Evolutionary conservation across 2,888 invertebrate genomes (phyloP), one percentile per base, ranked within the genome.

Genomic region (Timema cristinae): DNA sequence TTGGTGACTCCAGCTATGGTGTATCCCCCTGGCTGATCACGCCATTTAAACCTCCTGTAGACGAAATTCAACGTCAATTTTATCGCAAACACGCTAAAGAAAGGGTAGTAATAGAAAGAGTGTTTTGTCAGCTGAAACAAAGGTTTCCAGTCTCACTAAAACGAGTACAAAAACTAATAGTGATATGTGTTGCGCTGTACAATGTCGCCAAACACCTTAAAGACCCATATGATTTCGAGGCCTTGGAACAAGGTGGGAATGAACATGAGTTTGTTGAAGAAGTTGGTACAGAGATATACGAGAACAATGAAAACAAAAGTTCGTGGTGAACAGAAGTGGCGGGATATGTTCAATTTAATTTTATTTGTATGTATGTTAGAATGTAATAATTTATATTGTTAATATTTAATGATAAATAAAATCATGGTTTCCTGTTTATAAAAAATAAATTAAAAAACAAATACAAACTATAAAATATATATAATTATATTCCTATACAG

Each of bases 341-440:
- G 32, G 32, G 32, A 32, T 32, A 54, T 2, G 54, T 54, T 54
- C n/a, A 1, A 54, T 54, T 11, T n/a, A 2, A 13, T 54, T n/a
- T n/a, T 2, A 54, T 54, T 54, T 54, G 4, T 13, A 13, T 13
- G 54, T n/a, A 54, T 54, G 54, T 54, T 54, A 54, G n/a, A 54
- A 11, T 54, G 54, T 13, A 13, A n/a, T 1, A 54, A 54, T 54
- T 13, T 54, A 54, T 13, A 54, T n/a, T n/a, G 54, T 54, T 11
- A 13, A 54, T 2, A 2, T n/a, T 54, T 54, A 54, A 54, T 13
- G 11, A 54, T 1, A 54, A 54, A 54, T 54, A 13, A 54, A 13
- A 54, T 4, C 54, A 54, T n/a, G n/a, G n/a, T 54, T 54, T 54
- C 54, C 54, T 54, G 54, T 54, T n/a, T n/a, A n/a, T 54, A 54